Percentiles rank a stretch among this genome's conserved stretches.
These are phyloP conservation scores for Drosophila tsacasi DNA, from an alignment of 1,140 invertebrate genomes.

Conservation along the genomic window DNA sequence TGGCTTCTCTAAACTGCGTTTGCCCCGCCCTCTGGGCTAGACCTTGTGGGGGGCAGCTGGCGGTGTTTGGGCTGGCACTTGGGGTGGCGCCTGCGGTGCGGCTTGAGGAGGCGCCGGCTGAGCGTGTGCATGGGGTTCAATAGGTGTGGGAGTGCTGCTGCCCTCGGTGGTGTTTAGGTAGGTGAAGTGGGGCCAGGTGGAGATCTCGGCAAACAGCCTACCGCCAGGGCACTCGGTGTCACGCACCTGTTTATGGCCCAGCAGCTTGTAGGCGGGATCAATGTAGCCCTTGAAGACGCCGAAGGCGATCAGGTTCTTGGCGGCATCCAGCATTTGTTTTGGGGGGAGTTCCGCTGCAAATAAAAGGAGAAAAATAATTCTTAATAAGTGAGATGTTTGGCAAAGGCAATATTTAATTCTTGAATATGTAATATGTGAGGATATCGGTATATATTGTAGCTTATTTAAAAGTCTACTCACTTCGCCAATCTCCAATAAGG, in stretches of 20 bases:
- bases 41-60: slow-evolving; percentile 33
- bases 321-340: slow-evolving; percentile 87
- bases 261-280: slow-evolving; percentile 87
- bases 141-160: slow-evolving; percentile 7
- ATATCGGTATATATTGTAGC: neutral
- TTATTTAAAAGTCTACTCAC: slow-evolving; percentile 78
- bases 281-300: slow-evolving; percentile 88
- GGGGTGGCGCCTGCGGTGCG: slow-evolving; percentile 2
- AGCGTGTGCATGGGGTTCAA: slow-evolving; percentile 17
- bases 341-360: slow-evolving; percentile 87
- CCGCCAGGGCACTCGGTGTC: slow-evolving; percentile 90
- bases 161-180: slow-evolving; percentile 23
- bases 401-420: too few species aligned
- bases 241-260: slow-evolving; percentile 90
- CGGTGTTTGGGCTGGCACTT: slow-evolving; percentile 9
- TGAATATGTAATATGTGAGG: too few species aligned
- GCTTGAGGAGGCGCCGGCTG: neutral
- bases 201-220: slow-evolving; percentile 88
- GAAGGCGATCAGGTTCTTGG: slow-evolving; percentile 87
- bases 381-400: neutral
- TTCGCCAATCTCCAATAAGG: slow-evolving; percentile 89
- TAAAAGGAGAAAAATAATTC: neutral
- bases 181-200: slow-evolving; percentile 88
- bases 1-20: slow-evolving; percentile 43
- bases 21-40: slow-evolving; percentile 21